Evolutionary conservation across 2,888 invertebrate genomes (phyloP).

Genomic region (Pherbina coryleti): DNA sequence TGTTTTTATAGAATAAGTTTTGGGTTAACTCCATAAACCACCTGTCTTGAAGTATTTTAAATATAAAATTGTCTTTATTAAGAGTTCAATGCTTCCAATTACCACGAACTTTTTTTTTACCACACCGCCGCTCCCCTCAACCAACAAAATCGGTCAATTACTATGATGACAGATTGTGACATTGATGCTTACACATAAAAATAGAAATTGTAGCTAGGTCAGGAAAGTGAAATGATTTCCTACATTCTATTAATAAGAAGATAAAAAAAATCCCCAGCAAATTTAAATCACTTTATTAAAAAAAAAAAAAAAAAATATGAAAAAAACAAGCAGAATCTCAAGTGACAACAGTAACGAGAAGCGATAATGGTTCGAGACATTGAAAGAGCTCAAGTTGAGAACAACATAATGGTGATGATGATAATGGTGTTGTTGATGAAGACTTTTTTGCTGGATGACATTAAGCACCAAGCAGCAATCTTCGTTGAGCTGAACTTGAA

Average conservation of each 20-base stretch:
- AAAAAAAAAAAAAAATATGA: not conserved
- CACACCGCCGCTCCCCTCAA: not conserved
- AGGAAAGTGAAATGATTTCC: not conserved
- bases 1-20: too few species aligned
- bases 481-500: not conserved
- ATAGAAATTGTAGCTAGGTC: constrained; percentile 1
- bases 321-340: not conserved
- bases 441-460: not conserved
- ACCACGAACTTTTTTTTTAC: not conserved
- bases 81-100: not conserved
- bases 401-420: not conserved
- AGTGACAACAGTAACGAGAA: not conserved
- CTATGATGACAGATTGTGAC: not conserved
- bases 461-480: not conserved
- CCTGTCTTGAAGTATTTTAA: too few species aligned
- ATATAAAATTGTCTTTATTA: too few species aligned
- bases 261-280: not conserved
- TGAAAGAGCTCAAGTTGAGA: not conserved
- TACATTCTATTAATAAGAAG: not conserved
- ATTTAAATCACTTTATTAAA: not conserved
- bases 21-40: too few species aligned
- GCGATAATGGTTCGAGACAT: not conserved
- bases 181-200: not conserved
- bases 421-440: not conserved
- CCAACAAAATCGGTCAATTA: not conserved